phyloP scores from a whole-genome alignment of 2,113 vertebrate genomes.

The Mesoclemmys tuberculata region DNA sequence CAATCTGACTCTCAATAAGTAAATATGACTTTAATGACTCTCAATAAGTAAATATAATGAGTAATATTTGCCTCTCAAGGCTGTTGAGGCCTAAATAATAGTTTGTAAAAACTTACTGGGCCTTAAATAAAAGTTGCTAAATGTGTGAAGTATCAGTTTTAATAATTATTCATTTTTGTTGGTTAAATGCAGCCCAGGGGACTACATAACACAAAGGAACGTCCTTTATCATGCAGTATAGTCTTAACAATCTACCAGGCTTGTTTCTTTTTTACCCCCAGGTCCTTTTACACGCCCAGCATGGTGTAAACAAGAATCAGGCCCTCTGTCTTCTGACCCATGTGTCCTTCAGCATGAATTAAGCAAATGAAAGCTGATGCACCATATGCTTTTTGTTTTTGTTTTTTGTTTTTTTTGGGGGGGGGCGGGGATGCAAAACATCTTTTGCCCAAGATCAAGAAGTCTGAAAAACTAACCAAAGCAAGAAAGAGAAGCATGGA shows the following conservation, averaged over 20 bases:
- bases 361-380: neutral
- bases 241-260: neutral
- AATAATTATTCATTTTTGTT: neutral
- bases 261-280: no score
- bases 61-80: neutral
- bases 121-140: neutral
- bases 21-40: neutral
- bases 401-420: neutral
- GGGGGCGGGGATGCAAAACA: neutral
- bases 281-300: no score
- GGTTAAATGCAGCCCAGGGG: neutral
- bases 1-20: neutral
- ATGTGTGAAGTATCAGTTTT: neutral
- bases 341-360: neutral
- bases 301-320: neutral
- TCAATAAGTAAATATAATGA: neutral
- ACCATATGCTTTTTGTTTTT: neutral
- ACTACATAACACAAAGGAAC: no score
- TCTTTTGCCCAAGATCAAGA: accelerated
- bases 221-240: neutral
- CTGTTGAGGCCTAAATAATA: neutral
- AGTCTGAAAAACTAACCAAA: neutral
- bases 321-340: neutral
- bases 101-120: neutral
- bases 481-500: neutral